These are phyloP conservation scores for Vulpes lagopus DNA, from an alignment of 2,113 vertebrate genomes.

Conservation along the genomic window DNA sequence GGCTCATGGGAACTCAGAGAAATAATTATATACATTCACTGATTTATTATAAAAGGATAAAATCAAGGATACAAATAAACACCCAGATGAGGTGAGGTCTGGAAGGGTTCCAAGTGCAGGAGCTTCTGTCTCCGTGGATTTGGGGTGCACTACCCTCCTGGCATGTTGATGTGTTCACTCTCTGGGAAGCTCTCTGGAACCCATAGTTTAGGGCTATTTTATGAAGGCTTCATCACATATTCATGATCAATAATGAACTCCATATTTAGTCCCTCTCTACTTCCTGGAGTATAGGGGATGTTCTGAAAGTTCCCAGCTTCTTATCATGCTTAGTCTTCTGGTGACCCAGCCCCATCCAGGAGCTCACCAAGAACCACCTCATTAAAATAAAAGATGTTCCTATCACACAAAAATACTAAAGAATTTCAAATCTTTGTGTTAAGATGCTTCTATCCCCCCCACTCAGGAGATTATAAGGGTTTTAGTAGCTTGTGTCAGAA, in stretches of 20 bases:
- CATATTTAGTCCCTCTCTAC: neutral
- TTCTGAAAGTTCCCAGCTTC: neutral
- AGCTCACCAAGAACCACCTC: neutral
- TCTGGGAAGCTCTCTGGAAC: neutral
- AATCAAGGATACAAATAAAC: neutral
- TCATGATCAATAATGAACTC: neutral
- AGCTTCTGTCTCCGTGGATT: neutral
- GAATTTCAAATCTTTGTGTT: neutral
- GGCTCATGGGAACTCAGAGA: neutral
- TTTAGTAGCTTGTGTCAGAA: neutral
- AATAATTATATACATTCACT: neutral
- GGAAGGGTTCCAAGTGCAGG: neutral
- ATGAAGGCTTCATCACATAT: neutral
- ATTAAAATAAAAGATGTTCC: neutral
- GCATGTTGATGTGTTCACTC: neutral
- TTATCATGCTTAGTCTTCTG: neutral
- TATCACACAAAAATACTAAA: neutral
- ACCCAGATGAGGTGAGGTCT: neutral
- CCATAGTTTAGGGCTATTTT: neutral
- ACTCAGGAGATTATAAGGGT: neutral
- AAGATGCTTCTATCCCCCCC: neutral
- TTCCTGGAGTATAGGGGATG: neutral
- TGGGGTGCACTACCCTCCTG: neutral
- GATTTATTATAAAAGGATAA: neutral
- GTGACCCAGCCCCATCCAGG: neutral